phyloP scores from a whole-genome alignment of 2,113 vertebrate genomes.

The Sigmodon hispidus region DNA sequence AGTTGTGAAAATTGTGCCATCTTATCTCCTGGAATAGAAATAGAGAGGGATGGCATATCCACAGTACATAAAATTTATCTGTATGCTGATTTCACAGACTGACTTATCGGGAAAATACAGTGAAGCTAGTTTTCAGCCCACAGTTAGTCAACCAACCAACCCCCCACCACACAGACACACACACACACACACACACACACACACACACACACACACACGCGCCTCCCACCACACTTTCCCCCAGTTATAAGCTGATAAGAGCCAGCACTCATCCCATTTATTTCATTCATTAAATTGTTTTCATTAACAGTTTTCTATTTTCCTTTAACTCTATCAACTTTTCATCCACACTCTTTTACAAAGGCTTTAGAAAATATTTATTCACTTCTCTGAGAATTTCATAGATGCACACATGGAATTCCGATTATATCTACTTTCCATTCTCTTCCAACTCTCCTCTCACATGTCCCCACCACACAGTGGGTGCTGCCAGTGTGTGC shows the following conservation, averaged over 20 bases:
- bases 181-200: background rate
- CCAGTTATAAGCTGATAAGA: background rate
- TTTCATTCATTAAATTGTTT: background rate
- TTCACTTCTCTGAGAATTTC: background rate
- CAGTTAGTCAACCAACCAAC: background rate
- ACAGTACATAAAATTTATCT: background rate
- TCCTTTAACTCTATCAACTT: background rate
- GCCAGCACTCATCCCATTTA: background rate
- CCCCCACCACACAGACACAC: no score
- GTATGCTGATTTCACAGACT: background rate
- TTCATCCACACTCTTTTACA: background rate
- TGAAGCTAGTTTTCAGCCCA: background rate
- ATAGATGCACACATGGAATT: background rate
- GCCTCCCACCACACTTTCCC: background rate
- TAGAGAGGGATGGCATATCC: background rate
- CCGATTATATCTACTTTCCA: no score
- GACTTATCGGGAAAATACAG: background rate
- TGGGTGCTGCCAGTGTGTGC: background rate
- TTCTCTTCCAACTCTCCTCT: no score
- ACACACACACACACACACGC: background rate
- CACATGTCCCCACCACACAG: background rate
- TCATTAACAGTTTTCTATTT: background rate
- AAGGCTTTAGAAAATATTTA: background rate
- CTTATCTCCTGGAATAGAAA: background rate
- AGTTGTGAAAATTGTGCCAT: background rate